Conservation (phyloP, 1,140 invertebrate species). For the Cecropterus lyciades region DNA sequence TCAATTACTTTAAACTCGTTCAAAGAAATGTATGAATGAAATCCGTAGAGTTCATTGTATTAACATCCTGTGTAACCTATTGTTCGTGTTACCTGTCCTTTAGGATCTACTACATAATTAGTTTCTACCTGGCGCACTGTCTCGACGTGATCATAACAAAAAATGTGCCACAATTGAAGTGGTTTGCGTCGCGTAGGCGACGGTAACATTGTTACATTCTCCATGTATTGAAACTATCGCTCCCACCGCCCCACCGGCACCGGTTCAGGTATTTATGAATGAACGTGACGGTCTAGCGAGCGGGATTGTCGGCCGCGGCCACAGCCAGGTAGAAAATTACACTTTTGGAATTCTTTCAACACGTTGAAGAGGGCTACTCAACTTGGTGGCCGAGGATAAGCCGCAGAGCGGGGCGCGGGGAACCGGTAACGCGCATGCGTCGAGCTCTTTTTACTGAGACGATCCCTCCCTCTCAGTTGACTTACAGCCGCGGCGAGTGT, state of each 20-base stretch:
- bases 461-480: slow-evolving; percentile 77
- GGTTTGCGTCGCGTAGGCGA: slow-evolving; percentile 56
- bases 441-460: slow-evolving; percentile 60
- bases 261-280: slow-evolving; percentile 80
- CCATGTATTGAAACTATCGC: slow-evolving; percentile 57
- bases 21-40: slow-evolving; percentile 70
- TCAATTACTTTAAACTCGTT: slow-evolving; percentile 37
- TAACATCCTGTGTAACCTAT: slow-evolving; percentile 67
- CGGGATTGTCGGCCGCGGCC: slow-evolving; percentile 65
- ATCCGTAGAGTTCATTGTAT: slow-evolving; percentile 48
- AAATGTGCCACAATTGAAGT: slow-evolving; percentile 65
- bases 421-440: slow-evolving; percentile 67
- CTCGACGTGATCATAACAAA: slow-evolving; percentile 66
- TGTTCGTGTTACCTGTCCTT: slow-evolving; percentile 60
- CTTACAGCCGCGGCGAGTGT: slow-evolving; percentile 60
- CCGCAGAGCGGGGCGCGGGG: slow-evolving; percentile 78
- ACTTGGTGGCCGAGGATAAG: slow-evolving; percentile 68
- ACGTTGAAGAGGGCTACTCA: slow-evolving; percentile 66
- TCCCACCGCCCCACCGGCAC: slow-evolving; percentile 50
- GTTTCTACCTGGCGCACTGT: slow-evolving; percentile 64
- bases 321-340: slow-evolving; percentile 81
- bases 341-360: slow-evolving; percentile 82
- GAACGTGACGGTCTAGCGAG: slow-evolving; percentile 74
- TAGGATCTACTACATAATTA: slow-evolving; percentile 67
- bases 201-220: slow-evolving; percentile 66